Conservation (phyloP, 2,888 invertebrate genomes). For the Electrophaes corylata region DNA sequence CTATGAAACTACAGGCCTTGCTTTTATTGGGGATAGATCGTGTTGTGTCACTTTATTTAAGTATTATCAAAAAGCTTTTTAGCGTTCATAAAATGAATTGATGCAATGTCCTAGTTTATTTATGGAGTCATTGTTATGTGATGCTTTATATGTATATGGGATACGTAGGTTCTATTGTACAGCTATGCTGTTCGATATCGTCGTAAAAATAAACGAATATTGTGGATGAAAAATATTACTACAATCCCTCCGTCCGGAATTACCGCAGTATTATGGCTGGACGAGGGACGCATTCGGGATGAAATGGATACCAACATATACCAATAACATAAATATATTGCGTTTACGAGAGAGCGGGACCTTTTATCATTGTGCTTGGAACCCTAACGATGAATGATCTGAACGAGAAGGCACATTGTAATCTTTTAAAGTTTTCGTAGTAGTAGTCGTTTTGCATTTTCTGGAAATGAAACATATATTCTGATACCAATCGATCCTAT, state of each 20-base stretch:
- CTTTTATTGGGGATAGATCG: no score
- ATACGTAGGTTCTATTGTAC: background rate
- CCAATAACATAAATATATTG: conserved; percentile 40
- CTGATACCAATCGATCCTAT: no score
- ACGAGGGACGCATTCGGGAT: conserved; percentile 60
- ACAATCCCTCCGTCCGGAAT: conserved; percentile 17
- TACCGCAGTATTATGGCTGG: conserved; percentile 35
- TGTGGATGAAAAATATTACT: conserved; percentile 46
- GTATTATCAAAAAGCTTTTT: no score
- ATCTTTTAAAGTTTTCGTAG: no score
- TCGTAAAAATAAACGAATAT: conserved; percentile 54
- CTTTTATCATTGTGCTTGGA: conserved; percentile 14
- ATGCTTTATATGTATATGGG: background rate
- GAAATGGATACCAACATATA: conserved; percentile 31
- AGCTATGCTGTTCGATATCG: background rate
- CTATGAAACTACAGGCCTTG: no score
- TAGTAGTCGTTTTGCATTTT: no score
- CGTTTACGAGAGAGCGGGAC: conserved; percentile 19
- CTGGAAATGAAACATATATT: no score
- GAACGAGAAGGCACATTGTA: background rate
- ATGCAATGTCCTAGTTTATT: no score
- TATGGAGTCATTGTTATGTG: no score
- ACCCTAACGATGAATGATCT: background rate
- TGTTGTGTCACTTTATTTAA: no score
- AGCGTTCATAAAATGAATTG: no score